phyloP scores from a whole-genome alignment of 2,113 vertebrate genomes.

The Blennius ocellaris region DNA sequence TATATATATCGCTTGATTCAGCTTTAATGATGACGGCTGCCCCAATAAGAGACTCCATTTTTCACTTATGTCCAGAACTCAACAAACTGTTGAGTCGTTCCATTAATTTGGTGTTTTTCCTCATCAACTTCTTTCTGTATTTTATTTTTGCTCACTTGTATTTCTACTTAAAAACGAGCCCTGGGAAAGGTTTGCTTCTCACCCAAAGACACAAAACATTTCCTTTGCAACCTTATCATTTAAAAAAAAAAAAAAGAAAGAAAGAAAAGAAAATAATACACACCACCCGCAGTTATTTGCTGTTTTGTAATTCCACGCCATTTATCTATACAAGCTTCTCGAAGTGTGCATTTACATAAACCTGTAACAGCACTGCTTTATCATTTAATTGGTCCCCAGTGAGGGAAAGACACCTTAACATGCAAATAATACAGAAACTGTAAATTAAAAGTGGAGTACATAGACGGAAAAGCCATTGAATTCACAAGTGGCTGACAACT shows the following conservation, averaged over 20 bases:
- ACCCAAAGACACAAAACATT: slow-evolving; percentile 48
- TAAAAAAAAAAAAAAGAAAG: slow-evolving; percentile 40
- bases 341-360: slow-evolving; percentile 79
- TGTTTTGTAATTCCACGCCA: slow-evolving; percentile 77
- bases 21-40: slow-evolving; percentile 70
- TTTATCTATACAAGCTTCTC: slow-evolving; percentile 76
- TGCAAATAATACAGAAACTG: slow-evolving; percentile 74
- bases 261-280: slow-evolving; percentile 63
- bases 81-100: slow-evolving; percentile 49
- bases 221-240: slow-evolving; percentile 70
- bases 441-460: slow-evolving; percentile 63
- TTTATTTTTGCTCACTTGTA: slow-evolving; percentile 34
- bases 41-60: slow-evolving; percentile 58
- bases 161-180: slow-evolving; percentile 51
- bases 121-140: slow-evolving; percentile 16
- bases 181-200: slow-evolving; percentile 52
- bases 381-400: slow-evolving; percentile 81
- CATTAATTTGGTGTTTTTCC: slow-evolving; percentile 40
- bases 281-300: slow-evolving; percentile 78
- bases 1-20: slow-evolving; percentile 65
- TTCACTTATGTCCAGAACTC: slow-evolving; percentile 46
- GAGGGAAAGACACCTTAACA: slow-evolving; percentile 75
- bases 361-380: slow-evolving; percentile 78
- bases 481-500: slow-evolving; percentile 63
- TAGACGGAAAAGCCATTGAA: slow-evolving; percentile 45